Evolutionary conservation across 2,113 vertebrate genomes (phyloP).

Genomic region (Gallinago jamesoni): DNA sequence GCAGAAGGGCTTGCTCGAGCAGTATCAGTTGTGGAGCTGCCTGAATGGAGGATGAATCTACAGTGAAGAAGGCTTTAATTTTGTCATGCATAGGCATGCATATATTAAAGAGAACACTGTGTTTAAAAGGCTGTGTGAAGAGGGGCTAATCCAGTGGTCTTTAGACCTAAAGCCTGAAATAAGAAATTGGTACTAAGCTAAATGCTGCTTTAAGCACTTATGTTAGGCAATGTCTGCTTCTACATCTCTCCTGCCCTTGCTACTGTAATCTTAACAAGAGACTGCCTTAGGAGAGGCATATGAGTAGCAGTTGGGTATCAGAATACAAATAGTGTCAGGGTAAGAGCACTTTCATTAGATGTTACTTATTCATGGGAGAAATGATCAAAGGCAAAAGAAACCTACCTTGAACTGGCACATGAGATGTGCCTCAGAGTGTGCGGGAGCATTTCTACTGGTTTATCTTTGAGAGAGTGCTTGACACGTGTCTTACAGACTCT

Average conservation of each 20-base stretch:
- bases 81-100: background rate
- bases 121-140: background rate
- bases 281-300: background rate
- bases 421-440: background rate
- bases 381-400: background rate
- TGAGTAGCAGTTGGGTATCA: background rate
- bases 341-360: background rate
- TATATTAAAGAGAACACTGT: background rate
- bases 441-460: background rate
- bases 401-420: background rate
- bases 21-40: background rate
- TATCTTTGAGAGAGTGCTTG: background rate
- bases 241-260: background rate
- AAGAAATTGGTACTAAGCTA: background rate
- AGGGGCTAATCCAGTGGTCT: background rate
- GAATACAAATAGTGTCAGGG: background rate
- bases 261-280: background rate
- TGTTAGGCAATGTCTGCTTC: background rate
- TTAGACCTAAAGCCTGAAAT: background rate
- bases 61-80: background rate
- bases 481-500: fast-evolving
- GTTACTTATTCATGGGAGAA: conserved; percentile 36
- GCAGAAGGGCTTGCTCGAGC: background rate
- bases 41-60: background rate
- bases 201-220: background rate